A percentile compares a stretch with the other conserved stretches of the same genome.
Evolutionary conservation across 2,888 invertebrate genomes (phyloP).

Genomic region (Sphecodes monilicornis): DNA sequence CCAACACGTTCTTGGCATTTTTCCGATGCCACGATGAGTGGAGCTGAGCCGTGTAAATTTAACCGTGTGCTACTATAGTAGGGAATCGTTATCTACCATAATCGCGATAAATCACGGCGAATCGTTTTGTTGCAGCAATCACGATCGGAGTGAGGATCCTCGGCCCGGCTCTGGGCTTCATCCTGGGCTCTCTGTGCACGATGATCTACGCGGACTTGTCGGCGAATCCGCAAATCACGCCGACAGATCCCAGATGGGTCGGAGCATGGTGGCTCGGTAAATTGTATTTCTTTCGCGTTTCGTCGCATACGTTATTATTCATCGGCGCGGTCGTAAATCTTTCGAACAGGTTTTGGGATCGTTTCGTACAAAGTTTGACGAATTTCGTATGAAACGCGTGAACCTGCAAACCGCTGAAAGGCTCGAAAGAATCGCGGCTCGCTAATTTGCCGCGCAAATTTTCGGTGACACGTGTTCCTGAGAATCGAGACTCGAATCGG

Average conservation of each 20-base stretch:
- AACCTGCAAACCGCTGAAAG: not conserved
- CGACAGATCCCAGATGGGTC: conserved; percentile 95
- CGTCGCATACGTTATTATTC: not conserved
- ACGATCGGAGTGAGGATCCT: conserved; percentile 96
- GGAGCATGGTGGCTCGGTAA: conserved; percentile 99
- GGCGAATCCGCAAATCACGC: conserved; percentile 90
- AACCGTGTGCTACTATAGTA: not conserved
- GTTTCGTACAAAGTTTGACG: not conserved
- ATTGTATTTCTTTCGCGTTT: conserved; percentile 72
- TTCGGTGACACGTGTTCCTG: not conserved
- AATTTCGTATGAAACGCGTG: not conserved
- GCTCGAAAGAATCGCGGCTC: not conserved
- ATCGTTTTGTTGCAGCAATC: conserved; percentile 88
- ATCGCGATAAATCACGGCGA: not conserved
- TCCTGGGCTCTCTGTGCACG: conserved; percentile 95
- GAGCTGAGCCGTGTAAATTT: no score
- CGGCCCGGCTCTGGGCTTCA: conserved; percentile 95
- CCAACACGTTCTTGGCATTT: no score
- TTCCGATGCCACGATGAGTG: no score
- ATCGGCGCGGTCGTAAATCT: not conserved
- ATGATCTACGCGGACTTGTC: conserved; percentile 94
- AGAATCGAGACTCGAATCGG: not conserved
- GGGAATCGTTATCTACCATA: not conserved
- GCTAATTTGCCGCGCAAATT: conserved; percentile 4
- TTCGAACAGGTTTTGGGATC: conserved; percentile 1